Percentiles rank a stretch among this genome's conserved stretches.
phyloP scores from a whole-genome alignment of 37 sponge, comb jelly and placozoan genomes.

The Diacarnus erythraeanus region DNA sequence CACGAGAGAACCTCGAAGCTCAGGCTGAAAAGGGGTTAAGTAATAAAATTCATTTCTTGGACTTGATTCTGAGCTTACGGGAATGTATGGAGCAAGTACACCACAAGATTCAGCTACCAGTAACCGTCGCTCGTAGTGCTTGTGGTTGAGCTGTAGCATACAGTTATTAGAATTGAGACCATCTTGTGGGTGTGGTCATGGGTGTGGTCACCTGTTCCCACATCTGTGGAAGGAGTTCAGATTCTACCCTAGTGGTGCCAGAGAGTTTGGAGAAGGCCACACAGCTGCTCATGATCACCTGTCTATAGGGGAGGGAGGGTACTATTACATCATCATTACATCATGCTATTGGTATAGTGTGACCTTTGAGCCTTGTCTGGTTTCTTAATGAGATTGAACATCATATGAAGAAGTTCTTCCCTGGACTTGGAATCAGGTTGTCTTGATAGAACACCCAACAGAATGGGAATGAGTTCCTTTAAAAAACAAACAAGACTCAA shows the following conservation, averaged over 20 bases:
- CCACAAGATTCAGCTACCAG: slow-evolving; percentile 90
- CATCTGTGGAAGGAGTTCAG: slow-evolving; percentile 91
- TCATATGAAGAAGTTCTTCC: slow-evolving; percentile 70
- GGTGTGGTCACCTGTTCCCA: slow-evolving; percentile 94
- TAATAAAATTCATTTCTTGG: not conserved
- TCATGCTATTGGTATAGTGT: not conserved
- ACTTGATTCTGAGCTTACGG: slow-evolving; percentile 38
- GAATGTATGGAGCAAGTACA: slow-evolving; percentile 74
- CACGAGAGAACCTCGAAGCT: slow-evolving; percentile 80
- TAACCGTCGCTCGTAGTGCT: slow-evolving; percentile 74
- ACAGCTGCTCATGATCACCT: slow-evolving; percentile 84
- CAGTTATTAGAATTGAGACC: not conserved
- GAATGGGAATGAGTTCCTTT: slow-evolving; percentile 86
- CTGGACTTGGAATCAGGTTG: slow-evolving; percentile 72
- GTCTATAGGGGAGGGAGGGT: slow-evolving; percentile 18
- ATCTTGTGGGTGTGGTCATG: too few species aligned
- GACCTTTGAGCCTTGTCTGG: slow-evolving; percentile 78
- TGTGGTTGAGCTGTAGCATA: slow-evolving; percentile 58
- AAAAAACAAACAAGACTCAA: not conserved
- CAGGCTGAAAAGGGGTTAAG: slow-evolving; percentile 45
- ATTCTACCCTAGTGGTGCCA: slow-evolving; percentile 48
- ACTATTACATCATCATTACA: not conserved
- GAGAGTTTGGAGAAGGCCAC: slow-evolving; percentile 81
- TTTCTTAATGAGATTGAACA: slow-evolving; percentile 88
- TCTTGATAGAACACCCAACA: slow-evolving; percentile 61